Base-by-base conservation (phyloP, 2,888 invertebrate genomes). In the Erynnis tages region DNA sequence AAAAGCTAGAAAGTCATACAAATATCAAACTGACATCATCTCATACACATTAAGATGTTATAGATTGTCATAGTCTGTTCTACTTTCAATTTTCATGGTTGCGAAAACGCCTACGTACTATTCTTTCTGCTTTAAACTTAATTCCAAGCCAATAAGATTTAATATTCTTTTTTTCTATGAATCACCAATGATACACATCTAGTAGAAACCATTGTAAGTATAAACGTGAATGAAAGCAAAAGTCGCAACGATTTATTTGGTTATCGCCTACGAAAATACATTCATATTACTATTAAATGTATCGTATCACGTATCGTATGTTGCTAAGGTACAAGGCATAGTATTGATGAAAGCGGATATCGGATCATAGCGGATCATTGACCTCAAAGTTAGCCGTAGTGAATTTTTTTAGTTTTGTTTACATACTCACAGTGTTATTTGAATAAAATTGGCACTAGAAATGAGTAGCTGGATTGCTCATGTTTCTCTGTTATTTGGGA, bases 241-340 rank as follows among this genome's bases (percentile, higher is more conserved):
- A 57, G 53, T 57, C 23, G 35, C 27, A 32, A 19, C 4, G 19
- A 37, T 48, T 50, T 53, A 44, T 56, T 54, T 45, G 34, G 53
- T 46, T n/a, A 32, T 54, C 55, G 50, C 54, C 50, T 52, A 54
- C 30, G 14, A 41, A 40, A 40, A 45, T 44, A 52, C 48, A 52
- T 54, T 48, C 54, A 45, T 53, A 46, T 34, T 53, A 32, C 49
- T n/a, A n/a, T 47, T 41, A 54, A 49, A 52, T 54, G 27, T 21
- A n/a, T n/a, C n/a, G n/a, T n/a, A n/a, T n/a, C n/a, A n/a, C n/a
- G n/a, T n/a, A n/a, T n/a, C n/a, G n/a, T n/a, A n/a, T n/a, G 30
- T 45, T 46, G 38, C 55, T 57, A 55, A 54, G 49, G 38, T 38
- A 13, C 11, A 23, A 3, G 2, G 5, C 8, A 38, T 11, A 19